Percentiles rank a stretch among this genome's conserved stretches.
phyloP scores from a whole-genome alignment of 2,888 invertebrate genomes.

The Zeuzera pyrina region DNA sequence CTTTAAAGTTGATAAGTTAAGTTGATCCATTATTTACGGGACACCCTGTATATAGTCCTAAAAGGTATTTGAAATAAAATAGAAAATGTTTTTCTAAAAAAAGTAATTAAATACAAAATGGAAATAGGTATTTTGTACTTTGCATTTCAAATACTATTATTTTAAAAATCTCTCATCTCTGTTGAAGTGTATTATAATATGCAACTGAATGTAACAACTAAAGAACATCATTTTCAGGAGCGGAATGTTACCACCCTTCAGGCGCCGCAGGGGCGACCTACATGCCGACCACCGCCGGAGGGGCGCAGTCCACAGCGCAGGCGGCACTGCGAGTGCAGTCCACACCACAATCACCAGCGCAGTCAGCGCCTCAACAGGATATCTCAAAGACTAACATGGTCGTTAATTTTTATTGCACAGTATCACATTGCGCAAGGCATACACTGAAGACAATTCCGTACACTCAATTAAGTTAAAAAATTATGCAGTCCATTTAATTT shows the following conservation, averaged over 20 bases:
- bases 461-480: no score
- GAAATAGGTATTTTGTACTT: no score
- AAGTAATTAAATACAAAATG: no score
- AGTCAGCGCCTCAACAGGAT: conserved; percentile 55
- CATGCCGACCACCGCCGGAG: conserved; percentile 42
- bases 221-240: conserved; percentile 40
- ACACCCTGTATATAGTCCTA: no score
- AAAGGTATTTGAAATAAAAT: not conserved
- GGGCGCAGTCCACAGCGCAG: conserved; percentile 41
- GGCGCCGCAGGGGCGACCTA: conserved; percentile 44
- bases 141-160: not conserved
- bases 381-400: conserved; percentile 59
- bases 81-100: not conserved
- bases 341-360: conserved; percentile 52
- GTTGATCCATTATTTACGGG: no score
- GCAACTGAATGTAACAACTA: not conserved
- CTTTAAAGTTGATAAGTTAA: no score
- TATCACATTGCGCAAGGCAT: no score
- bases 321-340: conserved; percentile 43
- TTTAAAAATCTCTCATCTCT: not conserved
- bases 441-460: no score
- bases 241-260: conserved; percentile 58
- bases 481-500: no score
- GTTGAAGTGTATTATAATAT: not conserved
- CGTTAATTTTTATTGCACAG: no score